These are phyloP conservation scores for Chydorus sphaericus DNA, from an alignment of 2,888 invertebrate species.

Conservation along the genomic window DNA sequence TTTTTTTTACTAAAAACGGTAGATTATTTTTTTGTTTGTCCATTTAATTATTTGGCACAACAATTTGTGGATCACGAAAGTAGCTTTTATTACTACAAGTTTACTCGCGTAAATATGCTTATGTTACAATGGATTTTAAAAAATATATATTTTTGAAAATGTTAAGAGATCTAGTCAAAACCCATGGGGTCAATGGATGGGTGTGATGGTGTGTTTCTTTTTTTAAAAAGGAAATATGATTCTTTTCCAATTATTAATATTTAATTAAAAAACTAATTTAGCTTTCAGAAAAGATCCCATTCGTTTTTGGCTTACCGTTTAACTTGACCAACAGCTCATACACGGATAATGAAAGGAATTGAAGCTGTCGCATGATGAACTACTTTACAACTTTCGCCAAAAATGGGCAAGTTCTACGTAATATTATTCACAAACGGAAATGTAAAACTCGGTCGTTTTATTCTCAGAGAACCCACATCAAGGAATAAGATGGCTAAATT, in stretches of 20 bases:
- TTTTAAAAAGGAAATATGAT: too few relatives aligned
- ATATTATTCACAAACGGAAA: conserved; percentile 38
- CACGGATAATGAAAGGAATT: not conserved
- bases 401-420: too few relatives aligned
- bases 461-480: too few relatives aligned
- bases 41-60: conserved; percentile 77
- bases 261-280: too few relatives aligned
- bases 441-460: too few relatives aligned
- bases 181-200: conserved; percentile 98
- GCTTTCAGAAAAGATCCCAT: conserved; percentile 96
- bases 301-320: conserved; percentile 89
- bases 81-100: conserved; percentile 69
- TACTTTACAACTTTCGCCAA: conserved; percentile 85
- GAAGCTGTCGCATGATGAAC: conserved; percentile 60
- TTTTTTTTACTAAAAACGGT: too few relatives aligned
- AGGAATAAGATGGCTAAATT: too few relatives aligned
- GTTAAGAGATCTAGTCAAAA: conserved; percentile 70
- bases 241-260: too few relatives aligned
- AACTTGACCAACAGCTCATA: conserved; percentile 57
- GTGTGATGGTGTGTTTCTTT: too few relatives aligned
- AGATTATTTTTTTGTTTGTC: conserved; percentile 91
- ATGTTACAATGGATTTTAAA: too few relatives aligned
- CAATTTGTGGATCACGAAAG: conserved; percentile 64
- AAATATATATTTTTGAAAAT: not conserved
- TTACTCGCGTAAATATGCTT: conserved; percentile 82